phyloP scores from a whole-genome alignment of 2,797 vertebrate genomes.

The Hoplostethus mediterraneus region DNA sequence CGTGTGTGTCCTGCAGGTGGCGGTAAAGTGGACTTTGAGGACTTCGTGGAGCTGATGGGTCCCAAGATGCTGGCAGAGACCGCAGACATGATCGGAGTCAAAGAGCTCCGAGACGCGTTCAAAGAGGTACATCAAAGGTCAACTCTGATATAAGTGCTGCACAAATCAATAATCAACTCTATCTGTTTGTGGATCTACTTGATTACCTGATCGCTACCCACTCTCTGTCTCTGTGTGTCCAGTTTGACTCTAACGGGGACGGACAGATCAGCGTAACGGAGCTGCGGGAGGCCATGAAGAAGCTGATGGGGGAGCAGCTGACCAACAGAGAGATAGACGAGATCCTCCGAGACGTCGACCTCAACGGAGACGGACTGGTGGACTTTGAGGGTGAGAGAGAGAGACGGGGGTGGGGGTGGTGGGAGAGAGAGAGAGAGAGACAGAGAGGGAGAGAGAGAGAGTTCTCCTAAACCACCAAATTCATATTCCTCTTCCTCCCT shows the following conservation, averaged over 20 bases:
- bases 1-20: constrained; percentile 73
- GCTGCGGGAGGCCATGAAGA: constrained; percentile 94
- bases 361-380: constrained; percentile 93
- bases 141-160: too few species aligned
- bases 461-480: background rate
- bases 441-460: too few species aligned
- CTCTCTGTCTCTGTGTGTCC: constrained; percentile 1
- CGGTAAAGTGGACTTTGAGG: constrained; percentile 95
- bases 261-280: constrained; percentile 93
- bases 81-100: constrained; percentile 95
- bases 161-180: too few species aligned
- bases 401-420: too few species aligned
- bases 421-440: too few species aligned
- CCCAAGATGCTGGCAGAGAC: constrained; percentile 97
- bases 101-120: constrained; percentile 94
- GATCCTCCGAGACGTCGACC: constrained; percentile 92
- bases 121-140: constrained; percentile 83
- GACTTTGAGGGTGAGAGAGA: constrained; percentile 92
- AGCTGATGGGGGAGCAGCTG: constrained; percentile 93
- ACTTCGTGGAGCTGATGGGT: constrained; percentile 97
- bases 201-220: too few species aligned
- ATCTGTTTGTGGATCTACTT: too few species aligned
- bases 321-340: constrained; percentile 93
- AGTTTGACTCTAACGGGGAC: constrained; percentile 95
- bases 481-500: background rate